phyloP scores from a whole-genome alignment of 2,888 invertebrate genomes.

The Bombylius discolor region DNA sequence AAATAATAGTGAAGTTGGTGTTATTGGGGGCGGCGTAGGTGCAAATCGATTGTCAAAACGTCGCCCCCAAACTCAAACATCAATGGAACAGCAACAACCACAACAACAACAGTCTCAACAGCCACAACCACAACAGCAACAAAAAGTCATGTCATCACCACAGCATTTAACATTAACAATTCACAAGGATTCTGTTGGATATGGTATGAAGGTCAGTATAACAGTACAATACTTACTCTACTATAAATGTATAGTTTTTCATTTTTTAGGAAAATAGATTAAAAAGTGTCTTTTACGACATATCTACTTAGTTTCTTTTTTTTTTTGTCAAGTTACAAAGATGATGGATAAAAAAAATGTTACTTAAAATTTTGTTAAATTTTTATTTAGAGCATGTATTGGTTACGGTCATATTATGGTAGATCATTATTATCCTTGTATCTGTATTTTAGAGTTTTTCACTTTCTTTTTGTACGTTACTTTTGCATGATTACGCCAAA shows the following conservation, averaged over 20 bases:
- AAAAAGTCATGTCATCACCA: constrained; percentile 4
- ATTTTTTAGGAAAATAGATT: too few species aligned
- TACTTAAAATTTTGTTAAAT: not conserved
- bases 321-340: not conserved
- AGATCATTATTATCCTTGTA: too few species aligned
- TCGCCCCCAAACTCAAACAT: constrained; percentile 26
- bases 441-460: too few species aligned
- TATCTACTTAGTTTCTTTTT: too few species aligned
- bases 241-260: too few species aligned
- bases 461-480: too few species aligned
- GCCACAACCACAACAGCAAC: constrained; percentile 13
- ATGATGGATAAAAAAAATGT: not conserved
- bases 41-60: constrained; percentile 23
- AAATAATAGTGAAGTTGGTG: constrained; percentile 10
- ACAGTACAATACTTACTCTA: too few species aligned
- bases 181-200: constrained; percentile 36
- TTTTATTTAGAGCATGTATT: not conserved
- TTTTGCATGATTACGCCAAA: too few species aligned
- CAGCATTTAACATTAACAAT: constrained; percentile 31
- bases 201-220: constrained; percentile 35
- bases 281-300: too few species aligned
- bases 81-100: constrained; percentile 3
- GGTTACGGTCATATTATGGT: too few species aligned
- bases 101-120: constrained; percentile 12
- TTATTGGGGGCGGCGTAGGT: constrained; percentile 16